Percentiles rank a stretch among this genome's conserved stretches.
These are phyloP conservation scores for Nymphalis io DNA, from an alignment of 1,140 invertebrate species.

Conservation along the genomic window DNA sequence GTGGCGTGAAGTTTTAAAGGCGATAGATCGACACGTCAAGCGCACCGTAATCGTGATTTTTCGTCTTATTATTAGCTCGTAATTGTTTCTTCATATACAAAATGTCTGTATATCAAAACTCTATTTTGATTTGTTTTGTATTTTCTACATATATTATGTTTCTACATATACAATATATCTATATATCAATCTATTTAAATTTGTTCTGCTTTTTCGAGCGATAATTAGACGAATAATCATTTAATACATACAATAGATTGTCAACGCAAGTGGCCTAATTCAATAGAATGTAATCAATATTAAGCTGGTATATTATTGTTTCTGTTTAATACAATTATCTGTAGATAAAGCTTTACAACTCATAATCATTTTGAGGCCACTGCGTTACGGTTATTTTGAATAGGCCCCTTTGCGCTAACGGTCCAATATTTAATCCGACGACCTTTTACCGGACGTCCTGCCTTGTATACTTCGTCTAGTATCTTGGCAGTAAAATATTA, in stretches of 20 bases:
- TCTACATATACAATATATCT: no score
- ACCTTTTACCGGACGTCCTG: constrained; percentile 22
- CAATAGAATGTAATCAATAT: constrained; percentile 37
- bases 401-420: constrained; percentile 42
- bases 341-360: constrained; percentile 26
- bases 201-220: constrained; percentile 8
- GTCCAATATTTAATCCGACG: constrained; percentile 32
- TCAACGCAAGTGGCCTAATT: constrained; percentile 51
- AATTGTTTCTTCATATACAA: background rate
- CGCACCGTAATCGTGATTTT: constrained; percentile 40
- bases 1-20: constrained; percentile 29
- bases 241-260: constrained; percentile 44
- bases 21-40: constrained; percentile 44
- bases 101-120: background rate
- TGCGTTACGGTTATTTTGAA: constrained; percentile 36
- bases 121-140: no score
- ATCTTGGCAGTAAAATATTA: constrained; percentile 32
- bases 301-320: constrained; percentile 30
- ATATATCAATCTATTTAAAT: constrained; percentile 3
- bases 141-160: background rate
- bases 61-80: constrained; percentile 44
- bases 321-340: constrained; percentile 21
- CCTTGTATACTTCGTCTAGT: constrained; percentile 49
- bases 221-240: constrained; percentile 49
- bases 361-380: constrained; percentile 33